Percentiles rank a stretch among this genome's conserved stretches.
These are phyloP conservation scores for Decapterus maruadsi DNA, from an alignment of 2,797 vertebrate species.

Conservation along the genomic window DNA sequence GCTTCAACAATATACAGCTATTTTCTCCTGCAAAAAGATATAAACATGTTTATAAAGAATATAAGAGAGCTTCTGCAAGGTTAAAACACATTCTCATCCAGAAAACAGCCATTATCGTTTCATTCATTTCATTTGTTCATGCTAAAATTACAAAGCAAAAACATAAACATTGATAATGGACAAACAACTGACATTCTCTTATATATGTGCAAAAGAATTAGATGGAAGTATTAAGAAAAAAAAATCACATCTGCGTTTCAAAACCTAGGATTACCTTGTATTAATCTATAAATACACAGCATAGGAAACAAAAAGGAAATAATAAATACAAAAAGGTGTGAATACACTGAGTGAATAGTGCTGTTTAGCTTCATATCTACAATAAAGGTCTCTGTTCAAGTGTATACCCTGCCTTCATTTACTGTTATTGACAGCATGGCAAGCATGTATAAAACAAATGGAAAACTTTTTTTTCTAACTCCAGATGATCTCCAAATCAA, in stretches of 20 bases:
- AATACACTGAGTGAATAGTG: constrained; percentile 27
- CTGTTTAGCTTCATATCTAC: constrained; percentile 49
- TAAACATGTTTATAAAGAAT: constrained; percentile 41
- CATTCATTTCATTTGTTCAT: background rate
- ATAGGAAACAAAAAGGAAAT: constrained; percentile 39
- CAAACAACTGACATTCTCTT: constrained; percentile 37
- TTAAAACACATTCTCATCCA: constrained; percentile 4
- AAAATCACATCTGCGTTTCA: constrained; percentile 41
- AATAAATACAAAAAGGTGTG: constrained; percentile 67
- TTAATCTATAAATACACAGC: constrained; percentile 59
- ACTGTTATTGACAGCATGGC: constrained; percentile 53
- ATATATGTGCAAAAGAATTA: constrained; percentile 56
- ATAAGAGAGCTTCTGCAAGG: constrained; percentile 13
- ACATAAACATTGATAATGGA: constrained; percentile 16
- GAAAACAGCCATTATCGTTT: background rate
- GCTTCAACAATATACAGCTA: constrained; percentile 24
- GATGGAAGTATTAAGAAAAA: constrained; percentile 1
- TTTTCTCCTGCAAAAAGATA: constrained; percentile 21
- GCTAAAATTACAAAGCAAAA: constrained; percentile 15
- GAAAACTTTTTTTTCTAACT: constrained; percentile 30
- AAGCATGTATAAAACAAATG: constrained; percentile 18
- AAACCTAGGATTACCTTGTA: constrained; percentile 32
- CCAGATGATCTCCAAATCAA: constrained; percentile 2
- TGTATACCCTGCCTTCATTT: constrained; percentile 28
- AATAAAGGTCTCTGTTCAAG: constrained; percentile 52